Conservation (phyloP, 1,140 invertebrate genomes). For the Megalonaias nervosa region DNA sequence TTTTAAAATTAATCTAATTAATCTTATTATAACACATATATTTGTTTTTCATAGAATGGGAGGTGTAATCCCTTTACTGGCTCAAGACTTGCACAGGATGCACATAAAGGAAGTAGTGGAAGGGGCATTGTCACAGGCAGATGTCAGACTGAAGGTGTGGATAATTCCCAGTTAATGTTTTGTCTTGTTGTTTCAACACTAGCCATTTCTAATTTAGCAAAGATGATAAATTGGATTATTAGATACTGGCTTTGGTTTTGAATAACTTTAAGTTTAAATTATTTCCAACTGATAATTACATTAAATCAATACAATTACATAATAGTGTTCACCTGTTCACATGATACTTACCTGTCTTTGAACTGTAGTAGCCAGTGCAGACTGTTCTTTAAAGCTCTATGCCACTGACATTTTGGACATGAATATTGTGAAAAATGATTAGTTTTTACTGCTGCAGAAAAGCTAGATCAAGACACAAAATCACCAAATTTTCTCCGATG, state of each 20-base stretch:
- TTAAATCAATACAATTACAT: no score
- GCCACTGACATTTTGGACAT: no score
- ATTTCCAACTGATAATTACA: not conserved
- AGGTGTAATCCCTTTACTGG: conserved; percentile 91
- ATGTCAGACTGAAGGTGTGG: conserved; percentile 75
- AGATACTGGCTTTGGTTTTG: not conserved
- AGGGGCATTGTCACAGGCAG: conserved; percentile 79
- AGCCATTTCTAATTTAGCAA: not conserved
- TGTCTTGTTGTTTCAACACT: not conserved
- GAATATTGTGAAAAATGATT: no score
- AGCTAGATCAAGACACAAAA: no score
- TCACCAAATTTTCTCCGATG: no score
- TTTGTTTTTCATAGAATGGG: conserved; percentile 79
- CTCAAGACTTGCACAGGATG: conserved; percentile 84
- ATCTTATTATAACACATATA: no score
- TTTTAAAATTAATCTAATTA: no score
- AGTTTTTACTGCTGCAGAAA: no score
- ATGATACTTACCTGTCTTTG: no score
- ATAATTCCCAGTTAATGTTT: not conserved
- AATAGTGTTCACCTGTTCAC: no score
- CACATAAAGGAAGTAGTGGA: conserved; percentile 85
- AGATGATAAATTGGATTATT: not conserved
- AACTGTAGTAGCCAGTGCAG: no score
- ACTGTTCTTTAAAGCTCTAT: no score
- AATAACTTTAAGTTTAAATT: not conserved